phyloP scores from a whole-genome alignment of 2,797 vertebrate genomes.

The Clarias laeviceps region DNA sequence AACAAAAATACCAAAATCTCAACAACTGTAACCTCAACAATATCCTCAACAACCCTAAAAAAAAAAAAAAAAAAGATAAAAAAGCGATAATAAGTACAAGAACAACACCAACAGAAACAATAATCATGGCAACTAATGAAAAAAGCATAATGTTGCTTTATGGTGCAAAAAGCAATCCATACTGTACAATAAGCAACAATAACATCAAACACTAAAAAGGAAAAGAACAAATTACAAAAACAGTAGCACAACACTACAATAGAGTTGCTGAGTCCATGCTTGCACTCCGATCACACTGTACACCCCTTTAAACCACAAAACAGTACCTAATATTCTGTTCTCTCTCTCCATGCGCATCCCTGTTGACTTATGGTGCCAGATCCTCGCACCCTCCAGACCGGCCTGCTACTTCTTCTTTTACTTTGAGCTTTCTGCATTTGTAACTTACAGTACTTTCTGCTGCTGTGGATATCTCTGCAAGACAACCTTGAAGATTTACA shows the following conservation, averaged over 20 bases:
- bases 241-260: background rate
- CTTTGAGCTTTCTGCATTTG: background rate
- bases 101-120: background rate
- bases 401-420: background rate
- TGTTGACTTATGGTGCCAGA: constrained; percentile 3
- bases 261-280: background rate
- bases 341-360: background rate
- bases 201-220: background rate
- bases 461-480: background rate
- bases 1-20: background rate
- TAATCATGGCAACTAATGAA: background rate
- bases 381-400: background rate
- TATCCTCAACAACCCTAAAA: background rate
- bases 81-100: background rate
- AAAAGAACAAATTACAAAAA: background rate
- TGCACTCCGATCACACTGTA: background rate
- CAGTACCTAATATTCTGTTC: background rate
- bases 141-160: background rate
- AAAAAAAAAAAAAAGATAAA: background rate
- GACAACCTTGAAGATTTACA: background rate
- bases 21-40: background rate
- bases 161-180: background rate
- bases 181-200: background rate
- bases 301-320: background rate
- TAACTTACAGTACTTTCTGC: background rate